phyloP scores from a whole-genome alignment of 2,113 vertebrate species.

The Rynchops niger region DNA sequence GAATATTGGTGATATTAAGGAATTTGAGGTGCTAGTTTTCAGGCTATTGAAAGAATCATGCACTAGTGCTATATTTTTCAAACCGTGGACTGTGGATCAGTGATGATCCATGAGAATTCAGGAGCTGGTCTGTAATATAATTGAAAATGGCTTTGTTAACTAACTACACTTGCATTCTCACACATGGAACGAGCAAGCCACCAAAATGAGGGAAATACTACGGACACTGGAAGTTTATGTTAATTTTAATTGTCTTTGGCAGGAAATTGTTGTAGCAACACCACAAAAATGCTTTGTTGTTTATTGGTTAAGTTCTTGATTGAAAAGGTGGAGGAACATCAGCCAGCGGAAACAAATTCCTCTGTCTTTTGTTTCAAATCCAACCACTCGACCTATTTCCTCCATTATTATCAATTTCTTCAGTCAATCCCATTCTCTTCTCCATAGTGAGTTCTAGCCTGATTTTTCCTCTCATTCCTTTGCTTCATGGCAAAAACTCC shows the following conservation, averaged over 20 bases:
- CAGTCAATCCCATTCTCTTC: not conserved
- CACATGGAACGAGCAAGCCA: not conserved
- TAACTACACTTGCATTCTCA: not conserved
- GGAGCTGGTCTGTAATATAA: not conserved
- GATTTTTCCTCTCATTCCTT: not conserved
- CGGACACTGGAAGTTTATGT: not conserved
- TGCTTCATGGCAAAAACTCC: not conserved
- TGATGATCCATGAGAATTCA: not conserved
- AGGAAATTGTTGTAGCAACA: not conserved
- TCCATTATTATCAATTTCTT: not conserved
- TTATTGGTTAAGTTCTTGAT: not conserved
- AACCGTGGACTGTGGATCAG: not conserved
- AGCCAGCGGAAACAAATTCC: not conserved
- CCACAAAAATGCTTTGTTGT: not conserved
- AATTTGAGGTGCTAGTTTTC: not conserved
- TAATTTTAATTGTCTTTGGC: not conserved
- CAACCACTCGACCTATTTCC: not conserved
- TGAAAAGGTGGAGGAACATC: not conserved
- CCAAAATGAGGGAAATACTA: not conserved
- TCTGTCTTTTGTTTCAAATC: not conserved
- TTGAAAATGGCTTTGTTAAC: not conserved
- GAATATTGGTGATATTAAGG: not conserved
- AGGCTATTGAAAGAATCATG: not conserved
- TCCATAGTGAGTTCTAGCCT: not conserved
- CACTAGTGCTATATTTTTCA: not conserved